Evolutionary conservation across 2,797 vertebrate genomes (phyloP), one percentile per base, ranked within the genome.

Genomic region (Antrozous pallidus): DNA sequence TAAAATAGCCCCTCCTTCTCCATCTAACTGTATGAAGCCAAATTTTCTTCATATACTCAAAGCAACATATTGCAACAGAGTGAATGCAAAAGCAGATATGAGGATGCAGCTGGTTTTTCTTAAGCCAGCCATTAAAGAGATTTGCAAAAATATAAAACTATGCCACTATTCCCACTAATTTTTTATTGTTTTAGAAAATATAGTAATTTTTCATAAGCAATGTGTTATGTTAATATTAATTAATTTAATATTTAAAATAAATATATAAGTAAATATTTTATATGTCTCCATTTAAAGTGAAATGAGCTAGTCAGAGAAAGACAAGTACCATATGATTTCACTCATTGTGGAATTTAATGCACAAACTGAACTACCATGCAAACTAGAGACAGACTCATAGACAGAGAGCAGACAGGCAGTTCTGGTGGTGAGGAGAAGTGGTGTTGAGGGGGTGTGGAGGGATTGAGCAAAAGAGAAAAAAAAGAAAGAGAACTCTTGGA

Each of bases 141-240:
- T 85, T 80, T 84, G 3, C 6, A 75, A 93, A 97, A 92, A 71
- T n/a, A 13, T 79, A 67, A 69, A 71, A 80, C 28, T 65, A 58
- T 73, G 20, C 9, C 40, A 31, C 17, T 84, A 18, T 83, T 88
- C 11, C 9, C 14, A 11, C 28, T 65, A 81, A 58, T n/a, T 83
- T 61, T 75, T 38, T 80, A 69, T 89, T 79, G 17, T 74, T 71
- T 83, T 83, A 17, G 28, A 88, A 96, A 95, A 90, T 77, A 33
- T 45, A 58, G 56, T 51, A 63, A 49, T 61, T 92, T 92, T 77
- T 40, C 16, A 80, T 61, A 94, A 56, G 16, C 4, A 86, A 63
- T 63, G 9, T 84, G 36, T 85, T 73, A 63, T 56, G 28, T 86
- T 86, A 86, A 71, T 5, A 51, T 58, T 58, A 88, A 70, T 45